Percentiles rank a stretch among this genome's conserved stretches.
These are phyloP conservation scores for Sebastes fasciatus DNA, from an alignment of 2,113 vertebrate genomes.

Conservation along the genomic window DNA sequence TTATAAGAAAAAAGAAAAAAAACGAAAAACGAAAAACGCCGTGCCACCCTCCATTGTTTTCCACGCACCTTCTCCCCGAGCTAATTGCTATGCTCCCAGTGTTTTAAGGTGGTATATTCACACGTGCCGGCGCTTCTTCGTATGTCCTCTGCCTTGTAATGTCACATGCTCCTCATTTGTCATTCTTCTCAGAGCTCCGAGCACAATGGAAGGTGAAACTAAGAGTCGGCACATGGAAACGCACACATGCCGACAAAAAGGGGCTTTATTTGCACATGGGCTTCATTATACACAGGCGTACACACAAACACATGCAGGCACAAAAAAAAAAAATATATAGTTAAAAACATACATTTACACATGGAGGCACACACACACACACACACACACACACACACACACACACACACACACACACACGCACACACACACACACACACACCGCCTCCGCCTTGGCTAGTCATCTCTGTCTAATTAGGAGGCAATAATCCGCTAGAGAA, in stretches of 20 bases:
- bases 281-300: constrained; percentile 6
- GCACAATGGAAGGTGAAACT: constrained; percentile 64
- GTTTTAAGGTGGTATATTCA: constrained; percentile 66
- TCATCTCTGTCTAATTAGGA: constrained; percentile 83
- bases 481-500: constrained; percentile 81
- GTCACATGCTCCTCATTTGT: constrained; percentile 70
- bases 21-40: not conserved
- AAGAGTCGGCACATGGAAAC: not conserved
- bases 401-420: constrained; percentile 14
- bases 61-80: constrained; percentile 16
- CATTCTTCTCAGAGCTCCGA: constrained; percentile 70
- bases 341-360: constrained; percentile 32
- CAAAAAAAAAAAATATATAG: constrained; percentile 1
- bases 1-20: not conserved
- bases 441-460: constrained; percentile 75
- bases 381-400: not conserved
- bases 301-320: not conserved
- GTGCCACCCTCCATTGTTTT: constrained; percentile 32
- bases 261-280: constrained; percentile 21
- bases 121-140: constrained; percentile 48
- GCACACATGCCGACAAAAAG: constrained; percentile 17
- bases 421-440: constrained; percentile 36
- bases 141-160: constrained; percentile 64
- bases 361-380: not conserved
- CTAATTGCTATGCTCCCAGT: constrained; percentile 60